These are phyloP conservation scores for Ridgeia piscesae DNA, from an alignment of 1,140 invertebrate genomes.

Conservation along the genomic window DNA sequence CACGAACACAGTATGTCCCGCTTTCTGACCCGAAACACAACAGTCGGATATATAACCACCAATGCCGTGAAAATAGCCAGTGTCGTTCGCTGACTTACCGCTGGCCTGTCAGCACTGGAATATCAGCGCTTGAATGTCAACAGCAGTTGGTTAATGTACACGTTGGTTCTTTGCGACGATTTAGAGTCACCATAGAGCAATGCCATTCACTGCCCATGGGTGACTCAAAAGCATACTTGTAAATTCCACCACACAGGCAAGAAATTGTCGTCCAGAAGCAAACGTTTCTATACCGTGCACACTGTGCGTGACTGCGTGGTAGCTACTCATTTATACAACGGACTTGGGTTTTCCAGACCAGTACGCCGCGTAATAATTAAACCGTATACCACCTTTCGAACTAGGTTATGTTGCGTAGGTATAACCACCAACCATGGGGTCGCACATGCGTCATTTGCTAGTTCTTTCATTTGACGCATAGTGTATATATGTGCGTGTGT, in stretches of 20 bases:
- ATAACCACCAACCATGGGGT: no score
- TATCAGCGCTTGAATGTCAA: background rate
- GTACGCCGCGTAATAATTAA: no score
- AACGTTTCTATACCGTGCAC: background rate
- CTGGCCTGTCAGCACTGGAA: no score
- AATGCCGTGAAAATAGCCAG: background rate
- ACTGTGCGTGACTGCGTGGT: no score
- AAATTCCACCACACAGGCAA: background rate
- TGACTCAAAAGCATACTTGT: background rate
- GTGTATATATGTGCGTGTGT: no score
- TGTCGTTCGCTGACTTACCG: background rate
- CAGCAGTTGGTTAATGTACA: no score
- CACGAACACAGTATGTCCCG: constrained; percentile 73
- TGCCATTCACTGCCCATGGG: background rate
- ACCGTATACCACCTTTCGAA: no score
- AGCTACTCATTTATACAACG: no score
- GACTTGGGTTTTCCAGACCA: no score
- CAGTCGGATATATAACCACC: constrained; percentile 71
- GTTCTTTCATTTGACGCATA: no score
- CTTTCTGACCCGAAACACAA: constrained; percentile 89
- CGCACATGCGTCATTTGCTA: no score
- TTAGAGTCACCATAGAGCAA: background rate
- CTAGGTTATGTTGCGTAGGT: no score
- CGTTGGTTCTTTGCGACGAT: background rate
- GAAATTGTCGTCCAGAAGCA: background rate